Evolutionary conservation across 1,140 invertebrate species (phyloP).

Genomic region (Drosophila micromelanica): DNA sequence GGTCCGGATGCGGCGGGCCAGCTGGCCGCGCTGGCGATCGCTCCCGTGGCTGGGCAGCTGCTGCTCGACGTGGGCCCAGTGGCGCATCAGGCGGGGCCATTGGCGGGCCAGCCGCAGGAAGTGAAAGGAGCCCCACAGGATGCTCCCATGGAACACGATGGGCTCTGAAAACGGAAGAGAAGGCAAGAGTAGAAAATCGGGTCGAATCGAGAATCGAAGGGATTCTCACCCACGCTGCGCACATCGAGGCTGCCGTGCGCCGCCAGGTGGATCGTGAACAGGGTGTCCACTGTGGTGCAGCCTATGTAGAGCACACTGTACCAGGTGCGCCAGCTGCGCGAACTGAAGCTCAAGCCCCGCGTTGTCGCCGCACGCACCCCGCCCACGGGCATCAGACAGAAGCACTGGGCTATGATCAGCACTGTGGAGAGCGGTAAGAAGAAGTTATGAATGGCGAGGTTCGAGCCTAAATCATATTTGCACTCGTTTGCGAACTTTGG

Average conservation of each 20-base stretch:
- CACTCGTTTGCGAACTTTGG: too few relatives aligned
- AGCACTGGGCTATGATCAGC: constrained; percentile 76
- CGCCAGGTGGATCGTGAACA: constrained; percentile 55
- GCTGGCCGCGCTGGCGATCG: constrained; percentile 37
- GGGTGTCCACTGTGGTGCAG: constrained; percentile 45
- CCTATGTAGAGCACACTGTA: constrained; percentile 48
- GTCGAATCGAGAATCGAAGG: too few relatives aligned
- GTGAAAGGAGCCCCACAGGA: constrained; percentile 45
- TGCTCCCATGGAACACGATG: constrained; percentile 65
- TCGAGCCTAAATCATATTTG: too few relatives aligned
- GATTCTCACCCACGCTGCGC: constrained; percentile 66
- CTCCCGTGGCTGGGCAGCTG: constrained; percentile 49
- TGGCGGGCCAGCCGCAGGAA: constrained; percentile 62
- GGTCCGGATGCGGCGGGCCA: constrained; percentile 43
- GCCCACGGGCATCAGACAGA: constrained; percentile 79
- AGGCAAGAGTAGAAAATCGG: too few relatives aligned
- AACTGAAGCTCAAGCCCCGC: constrained; percentile 55
- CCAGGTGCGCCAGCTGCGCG: constrained; percentile 65
- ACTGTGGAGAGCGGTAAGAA: constrained; percentile 7
- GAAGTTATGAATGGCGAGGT: too few relatives aligned
- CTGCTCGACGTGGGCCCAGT: constrained; percentile 65
- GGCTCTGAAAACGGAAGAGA: constrained; percentile 49
- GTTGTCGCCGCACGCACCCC: constrained; percentile 46
- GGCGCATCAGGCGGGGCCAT: constrained; percentile 72
- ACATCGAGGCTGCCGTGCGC: constrained; percentile 57